Evolutionary conservation across 2,113 vertebrate species (phyloP).

Genomic region (Myanophis thanlyinensis): DNA sequence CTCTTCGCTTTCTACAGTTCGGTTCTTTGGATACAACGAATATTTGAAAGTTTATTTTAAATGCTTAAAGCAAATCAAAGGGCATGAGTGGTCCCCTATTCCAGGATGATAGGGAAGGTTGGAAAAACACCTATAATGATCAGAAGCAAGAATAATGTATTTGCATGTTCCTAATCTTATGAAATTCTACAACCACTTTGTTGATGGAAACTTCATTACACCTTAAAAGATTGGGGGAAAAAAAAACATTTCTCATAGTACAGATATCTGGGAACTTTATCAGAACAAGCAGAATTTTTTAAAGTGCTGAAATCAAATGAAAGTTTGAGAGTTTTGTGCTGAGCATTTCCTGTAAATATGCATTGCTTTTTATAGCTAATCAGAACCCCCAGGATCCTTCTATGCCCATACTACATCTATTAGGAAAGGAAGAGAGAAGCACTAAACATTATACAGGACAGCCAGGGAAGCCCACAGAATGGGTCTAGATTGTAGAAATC

Average conservation of each 20-base stretch:
- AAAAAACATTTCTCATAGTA: neutral
- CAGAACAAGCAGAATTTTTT: neutral
- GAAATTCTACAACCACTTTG: neutral
- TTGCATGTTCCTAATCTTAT: neutral
- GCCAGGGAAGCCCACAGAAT: neutral
- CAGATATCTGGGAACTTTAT: neutral
- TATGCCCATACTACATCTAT: neutral
- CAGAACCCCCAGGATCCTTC: neutral
- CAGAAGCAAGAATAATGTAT: neutral
- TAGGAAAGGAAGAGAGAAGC: neutral
- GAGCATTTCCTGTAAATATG: neutral
- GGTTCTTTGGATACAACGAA: neutral
- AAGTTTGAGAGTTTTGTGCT: neutral
- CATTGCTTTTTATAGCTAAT: neutral
- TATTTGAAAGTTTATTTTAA: neutral
- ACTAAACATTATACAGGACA: neutral
- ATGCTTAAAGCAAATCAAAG: neutral
- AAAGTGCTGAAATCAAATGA: neutral
- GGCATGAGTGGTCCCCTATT: neutral
- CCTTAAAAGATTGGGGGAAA: neutral
- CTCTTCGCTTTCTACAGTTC: neutral
- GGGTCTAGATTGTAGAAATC: neutral
- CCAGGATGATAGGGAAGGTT: neutral
- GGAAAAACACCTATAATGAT: neutral
- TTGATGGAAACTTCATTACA: neutral